These are phyloP conservation scores for Smithornis capensis DNA, from an alignment of 2,113 vertebrate species.

Conservation along the genomic window DNA sequence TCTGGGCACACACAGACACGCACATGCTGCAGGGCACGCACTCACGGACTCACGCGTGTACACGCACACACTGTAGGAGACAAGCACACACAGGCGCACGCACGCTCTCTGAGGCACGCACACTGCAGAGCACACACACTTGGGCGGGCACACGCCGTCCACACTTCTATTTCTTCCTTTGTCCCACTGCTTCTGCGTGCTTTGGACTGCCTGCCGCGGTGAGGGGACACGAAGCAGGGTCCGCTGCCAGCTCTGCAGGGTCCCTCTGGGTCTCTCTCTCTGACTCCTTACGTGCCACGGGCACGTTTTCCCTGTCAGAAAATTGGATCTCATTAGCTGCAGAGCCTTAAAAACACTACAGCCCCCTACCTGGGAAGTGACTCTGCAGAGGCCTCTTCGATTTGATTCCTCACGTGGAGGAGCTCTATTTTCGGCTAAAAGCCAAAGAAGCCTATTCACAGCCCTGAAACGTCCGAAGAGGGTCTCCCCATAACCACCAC, in stretches of 20 bases:
- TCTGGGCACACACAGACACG: neutral
- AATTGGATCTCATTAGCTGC: fast-evolving
- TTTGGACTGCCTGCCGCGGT: neutral
- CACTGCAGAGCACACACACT: too few species aligned
- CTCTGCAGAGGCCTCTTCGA: fast-evolving
- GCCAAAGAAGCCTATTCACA: neutral
- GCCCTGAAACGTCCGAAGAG: neutral
- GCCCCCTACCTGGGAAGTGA: neutral
- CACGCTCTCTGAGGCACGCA: neutral
- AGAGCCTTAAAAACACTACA: fast-evolving
- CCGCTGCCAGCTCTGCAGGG: neutral
- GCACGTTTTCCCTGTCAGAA: neutral
- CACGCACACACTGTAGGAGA: neutral
- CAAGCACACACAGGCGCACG: neutral
- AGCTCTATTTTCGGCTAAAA: fast-evolving
- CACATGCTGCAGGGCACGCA: neutral
- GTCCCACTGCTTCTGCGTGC: neutral
- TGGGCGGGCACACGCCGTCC: neutral
- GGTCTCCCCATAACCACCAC: neutral
- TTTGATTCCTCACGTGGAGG: fast-evolving
- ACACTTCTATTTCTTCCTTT: neutral
- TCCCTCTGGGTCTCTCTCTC: neutral
- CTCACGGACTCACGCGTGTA: neutral
- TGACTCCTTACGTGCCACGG: fast-evolving
- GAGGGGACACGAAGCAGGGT: fast-evolving